Evolutionary conservation across 2,888 invertebrate genomes (phyloP), one percentile per base, ranked within the genome.

Genomic region (Sphaeridia pumilis): DNA sequence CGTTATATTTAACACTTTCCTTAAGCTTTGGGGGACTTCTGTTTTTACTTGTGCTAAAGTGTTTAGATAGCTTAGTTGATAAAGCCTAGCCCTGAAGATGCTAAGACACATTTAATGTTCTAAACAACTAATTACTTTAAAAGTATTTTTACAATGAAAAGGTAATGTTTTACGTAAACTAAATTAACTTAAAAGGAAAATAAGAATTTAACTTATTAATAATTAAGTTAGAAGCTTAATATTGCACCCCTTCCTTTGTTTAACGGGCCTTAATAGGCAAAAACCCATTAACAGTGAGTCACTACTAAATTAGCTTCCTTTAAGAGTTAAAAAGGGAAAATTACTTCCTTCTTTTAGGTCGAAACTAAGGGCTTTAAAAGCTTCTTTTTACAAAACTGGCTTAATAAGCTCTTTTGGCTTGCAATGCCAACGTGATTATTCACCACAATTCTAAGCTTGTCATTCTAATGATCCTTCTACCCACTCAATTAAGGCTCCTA

Each of bases 281-380:
- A 77, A 58, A 59, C 76, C 77, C 74, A 78, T 79, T 78, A 79
- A 79, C 78, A 78, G 75, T 78, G 75, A 78, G 75, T 76, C 72
- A 75, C 79, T 78, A 76, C 76, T 64, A 17, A 70, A 68, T 76
- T 76, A 75, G 75, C 73, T 76, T 76, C 72, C 75, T 74, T 74
- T 68, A 66, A 68, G 12, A 75, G 76, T 74, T 74, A 76, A 74
- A 75, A 74, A 66, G 67, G 21, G 21, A 43, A 17, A 7, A 65
- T 49, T 21, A 49, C 49, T 59, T 63, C 64, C 70, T 69, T 69
- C 66, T 28, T 67, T 72, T 72, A 75, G 73, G 73, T 73, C 74
- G 74, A 75, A 75, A 75, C 72, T 75, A 73, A 73, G 66, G 69
- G 70, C 69, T 70, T 74, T 70, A 55, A 44, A 69, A 72, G 27